phyloP scores from a whole-genome alignment of 2,888 invertebrate species.

The Tachina fera region DNA sequence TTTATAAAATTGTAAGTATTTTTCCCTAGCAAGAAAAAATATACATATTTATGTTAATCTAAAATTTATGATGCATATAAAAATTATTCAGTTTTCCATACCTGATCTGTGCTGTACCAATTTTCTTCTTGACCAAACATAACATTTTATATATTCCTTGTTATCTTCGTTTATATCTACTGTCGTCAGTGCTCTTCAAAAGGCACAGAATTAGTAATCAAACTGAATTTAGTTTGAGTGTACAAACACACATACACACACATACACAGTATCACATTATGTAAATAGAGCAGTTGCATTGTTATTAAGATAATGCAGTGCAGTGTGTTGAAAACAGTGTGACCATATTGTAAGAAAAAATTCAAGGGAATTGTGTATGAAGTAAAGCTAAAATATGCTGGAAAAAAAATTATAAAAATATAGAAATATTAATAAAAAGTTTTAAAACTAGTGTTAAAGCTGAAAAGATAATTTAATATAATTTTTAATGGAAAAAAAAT shows the following conservation, averaged over 20 bases:
- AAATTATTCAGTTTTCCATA: background rate
- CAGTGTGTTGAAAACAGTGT: background rate
- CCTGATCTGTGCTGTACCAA: background rate
- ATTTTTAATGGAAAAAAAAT: too few relatives aligned
- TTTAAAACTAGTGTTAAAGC: too few relatives aligned
- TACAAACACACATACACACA: background rate
- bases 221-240: conserved; percentile 54
- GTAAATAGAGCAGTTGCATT: background rate
- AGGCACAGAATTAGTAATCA: conserved; percentile 53
- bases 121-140: background rate
- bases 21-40: too few relatives aligned
- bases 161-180: conserved; percentile 8
- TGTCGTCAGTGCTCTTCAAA: conserved; percentile 42
- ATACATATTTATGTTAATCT: too few relatives aligned
- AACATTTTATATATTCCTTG: background rate
- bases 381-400: too few relatives aligned
- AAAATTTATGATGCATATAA: too few relatives aligned
- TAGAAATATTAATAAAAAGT: too few relatives aligned
- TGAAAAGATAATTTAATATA: too few relatives aligned
- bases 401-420: too few relatives aligned
- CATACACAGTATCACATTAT: background rate
- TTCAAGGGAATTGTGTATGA: too few relatives aligned
- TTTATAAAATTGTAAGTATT: too few relatives aligned
- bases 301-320: background rate
- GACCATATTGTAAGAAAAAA: too few relatives aligned